Evolutionary conservation across 2,797 vertebrate genomes (phyloP), one percentile per base, ranked within the genome.

Genomic region (Macropodus opercularis): DNA sequence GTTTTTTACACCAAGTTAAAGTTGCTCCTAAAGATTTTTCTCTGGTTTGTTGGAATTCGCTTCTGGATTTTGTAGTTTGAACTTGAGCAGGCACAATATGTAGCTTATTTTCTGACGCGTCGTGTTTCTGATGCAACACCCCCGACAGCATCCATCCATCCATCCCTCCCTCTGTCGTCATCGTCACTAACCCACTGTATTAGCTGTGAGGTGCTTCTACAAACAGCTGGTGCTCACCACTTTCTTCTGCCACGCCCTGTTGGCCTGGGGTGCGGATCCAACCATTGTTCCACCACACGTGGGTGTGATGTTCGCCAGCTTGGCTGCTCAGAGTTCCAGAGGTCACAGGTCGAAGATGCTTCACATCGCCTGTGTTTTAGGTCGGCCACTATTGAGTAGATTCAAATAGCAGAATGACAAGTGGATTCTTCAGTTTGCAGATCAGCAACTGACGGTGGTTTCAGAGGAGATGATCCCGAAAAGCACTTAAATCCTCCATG

Each of bases 211-310:
- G 75, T 87, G 80, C 81, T 87, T 75, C 50, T 83, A 68, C 64
- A 78, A 83, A 76, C 69, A 66, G 69, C 71, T 72, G 78, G 75
- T 87, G 79, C 83, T 85, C 50, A 8, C 56, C 52, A 21, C 46
- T 36, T 31, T 48, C 43, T 44, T 48, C 38, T 35, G 8, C 43
- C 55, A 4, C 31, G 32, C 23, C 31, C 32, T 24, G 15, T 36
- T 40, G 29, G 31, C 22, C 24, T 14, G 14, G 29, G 61, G 22
- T 21, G 1, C 27, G 31, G 22, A 43, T 69, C 61, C 40, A 43
- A 53, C 51, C 40, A 23, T 52, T 18, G 50, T 11, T 63, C 38
- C 42, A 47, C 38, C 23, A 10, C 41, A 13, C 32, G 64, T 36
- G 40, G 72, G 52, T 5, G 26, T n/a, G n/a, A n/a, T n/a, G n/a